These are phyloP conservation scores for Ochotona princeps DNA, from an alignment of 2,113 vertebrate species.

Conservation along the genomic window DNA sequence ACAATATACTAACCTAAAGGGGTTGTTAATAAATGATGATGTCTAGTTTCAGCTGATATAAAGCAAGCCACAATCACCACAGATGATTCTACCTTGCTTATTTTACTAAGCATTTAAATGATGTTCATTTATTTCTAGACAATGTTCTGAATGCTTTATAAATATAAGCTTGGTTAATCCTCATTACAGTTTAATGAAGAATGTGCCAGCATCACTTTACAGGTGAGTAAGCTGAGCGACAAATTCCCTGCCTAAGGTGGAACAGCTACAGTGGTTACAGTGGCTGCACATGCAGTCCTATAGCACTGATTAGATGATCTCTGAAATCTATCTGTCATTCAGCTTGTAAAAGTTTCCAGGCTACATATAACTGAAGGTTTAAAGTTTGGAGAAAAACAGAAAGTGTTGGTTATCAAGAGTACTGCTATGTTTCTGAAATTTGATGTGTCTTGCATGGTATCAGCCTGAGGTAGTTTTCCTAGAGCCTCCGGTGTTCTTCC, in stretches of 20 bases:
- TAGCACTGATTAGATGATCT: background rate
- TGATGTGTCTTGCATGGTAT: background rate
- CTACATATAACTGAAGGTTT: background rate
- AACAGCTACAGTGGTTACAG: background rate
- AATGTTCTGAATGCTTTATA: slow-evolving; percentile 7
- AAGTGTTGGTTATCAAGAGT: background rate
- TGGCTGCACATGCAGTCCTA: background rate
- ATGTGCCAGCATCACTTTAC: background rate
- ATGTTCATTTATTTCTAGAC: background rate
- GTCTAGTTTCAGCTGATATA: background rate
- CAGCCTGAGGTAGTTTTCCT: background rate
- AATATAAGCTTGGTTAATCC: background rate
- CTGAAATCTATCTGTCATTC: background rate
- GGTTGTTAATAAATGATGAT: background rate
- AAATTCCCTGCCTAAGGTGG: background rate
- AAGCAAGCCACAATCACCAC: background rate
- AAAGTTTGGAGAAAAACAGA: background rate
- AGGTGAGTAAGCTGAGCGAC: background rate
- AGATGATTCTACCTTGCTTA: background rate
- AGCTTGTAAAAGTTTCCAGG: background rate
- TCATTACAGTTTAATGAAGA: background rate
- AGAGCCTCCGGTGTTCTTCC: background rate
- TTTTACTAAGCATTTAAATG: slow-evolving; percentile 26
- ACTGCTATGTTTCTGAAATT: background rate
- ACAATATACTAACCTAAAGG: background rate